Conservation (phyloP, 2,113 vertebrate genomes). For the Anser brachyrhynchus region DNA sequence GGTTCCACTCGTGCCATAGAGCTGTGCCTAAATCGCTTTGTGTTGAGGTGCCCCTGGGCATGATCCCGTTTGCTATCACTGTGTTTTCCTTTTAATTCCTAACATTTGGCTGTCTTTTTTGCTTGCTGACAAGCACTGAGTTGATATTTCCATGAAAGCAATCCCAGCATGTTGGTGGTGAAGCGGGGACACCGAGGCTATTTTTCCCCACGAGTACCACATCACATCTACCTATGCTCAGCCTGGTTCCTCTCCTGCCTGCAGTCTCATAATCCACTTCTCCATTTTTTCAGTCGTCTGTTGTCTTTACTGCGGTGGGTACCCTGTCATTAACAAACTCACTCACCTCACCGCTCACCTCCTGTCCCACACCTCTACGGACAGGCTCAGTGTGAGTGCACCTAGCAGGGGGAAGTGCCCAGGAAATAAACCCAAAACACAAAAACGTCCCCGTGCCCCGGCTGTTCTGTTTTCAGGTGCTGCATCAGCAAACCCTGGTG, state of each 20-base stretch:
- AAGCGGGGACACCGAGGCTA: not conserved
- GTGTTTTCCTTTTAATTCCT: not conserved
- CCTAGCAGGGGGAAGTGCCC: rapidly evolving
- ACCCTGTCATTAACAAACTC: rapidly evolving
- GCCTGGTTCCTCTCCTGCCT: not conserved
- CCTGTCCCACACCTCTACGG: rapidly evolving
- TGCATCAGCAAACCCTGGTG: not conserved
- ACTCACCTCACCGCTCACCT: not conserved
- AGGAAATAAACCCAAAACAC: not conserved
- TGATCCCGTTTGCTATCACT: rapidly evolving
- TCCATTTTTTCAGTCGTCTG: not conserved
- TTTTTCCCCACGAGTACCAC: not conserved
- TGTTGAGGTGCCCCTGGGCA: not conserved
- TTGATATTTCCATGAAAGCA: not conserved
- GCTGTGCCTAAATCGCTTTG: not conserved
- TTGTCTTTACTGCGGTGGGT: not conserved
- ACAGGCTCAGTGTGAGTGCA: rapidly evolving
- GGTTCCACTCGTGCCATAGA: rapidly evolving
- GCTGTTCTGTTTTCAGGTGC: not conserved
- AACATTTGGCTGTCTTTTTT: not conserved
- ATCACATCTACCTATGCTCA: not conserved
- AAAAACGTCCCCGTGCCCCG: rapidly evolving
- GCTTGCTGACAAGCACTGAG: not conserved
- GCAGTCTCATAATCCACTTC: not conserved
- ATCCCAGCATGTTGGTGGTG: not conserved